These are phyloP conservation scores for Stenichneumon culpator DNA, from an alignment of 2,888 invertebrate species.

Conservation along the genomic window DNA sequence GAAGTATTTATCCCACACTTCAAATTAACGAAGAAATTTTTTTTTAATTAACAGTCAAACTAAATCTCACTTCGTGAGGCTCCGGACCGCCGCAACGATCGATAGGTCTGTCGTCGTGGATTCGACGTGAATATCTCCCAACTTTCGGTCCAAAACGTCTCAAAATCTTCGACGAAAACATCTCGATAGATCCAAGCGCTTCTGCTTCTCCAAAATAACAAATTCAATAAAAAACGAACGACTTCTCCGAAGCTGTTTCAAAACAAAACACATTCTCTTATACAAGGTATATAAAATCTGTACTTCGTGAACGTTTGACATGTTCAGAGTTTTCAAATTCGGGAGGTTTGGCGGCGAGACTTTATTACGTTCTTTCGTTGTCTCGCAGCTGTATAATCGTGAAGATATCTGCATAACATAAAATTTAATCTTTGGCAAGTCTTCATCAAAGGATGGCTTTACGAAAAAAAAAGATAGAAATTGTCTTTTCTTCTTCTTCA, in stretches of 20 bases:
- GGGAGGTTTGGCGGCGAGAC: no score
- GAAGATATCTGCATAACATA: no score
- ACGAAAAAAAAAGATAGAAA: no score
- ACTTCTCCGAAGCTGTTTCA: conserved; percentile 9
- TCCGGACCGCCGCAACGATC: conserved; percentile 52
- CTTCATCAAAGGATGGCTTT: no score
- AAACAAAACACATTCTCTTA: conserved; percentile 57
- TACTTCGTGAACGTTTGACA: not conserved
- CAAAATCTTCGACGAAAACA: conserved; percentile 43
- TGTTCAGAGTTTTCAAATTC: not conserved
- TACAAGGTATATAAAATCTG: conserved; percentile 22
- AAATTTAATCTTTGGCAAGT: no score
- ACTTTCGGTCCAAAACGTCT: conserved; percentile 34
- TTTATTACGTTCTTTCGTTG: no score
- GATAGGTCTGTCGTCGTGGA: conserved; percentile 60
- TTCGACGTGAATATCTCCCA: conserved; percentile 7
- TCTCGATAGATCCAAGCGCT: not conserved
- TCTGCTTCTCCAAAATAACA: not conserved
- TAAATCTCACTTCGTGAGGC: conserved; percentile 38
- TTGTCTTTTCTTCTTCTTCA: no score
- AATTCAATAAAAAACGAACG: conserved; percentile 5
- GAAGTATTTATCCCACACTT: not conserved
- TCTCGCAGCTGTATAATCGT: no score
- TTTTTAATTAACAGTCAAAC: not conserved
- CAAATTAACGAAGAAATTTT: not conserved